These are phyloP conservation scores for Gisinianus flammeolus DNA, from an alignment of 2,888 invertebrate genomes.

Conservation along the genomic window DNA sequence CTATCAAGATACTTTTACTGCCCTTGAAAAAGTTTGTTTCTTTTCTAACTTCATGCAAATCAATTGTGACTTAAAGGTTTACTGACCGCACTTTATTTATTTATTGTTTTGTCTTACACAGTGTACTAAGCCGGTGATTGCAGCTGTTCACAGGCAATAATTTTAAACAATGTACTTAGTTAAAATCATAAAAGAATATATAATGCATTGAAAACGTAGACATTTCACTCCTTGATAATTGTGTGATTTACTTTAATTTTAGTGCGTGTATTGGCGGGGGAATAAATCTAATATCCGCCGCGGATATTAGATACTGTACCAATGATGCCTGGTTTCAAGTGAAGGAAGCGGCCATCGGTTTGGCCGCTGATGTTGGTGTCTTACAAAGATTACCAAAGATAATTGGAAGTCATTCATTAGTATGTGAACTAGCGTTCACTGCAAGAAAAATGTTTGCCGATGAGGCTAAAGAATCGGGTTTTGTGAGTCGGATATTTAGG, in stretches of 20 bases:
- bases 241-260: conserved; percentile 86
- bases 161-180: too few relatives aligned
- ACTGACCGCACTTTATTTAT: neutral
- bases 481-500: conserved; percentile 78
- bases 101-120: conserved; percentile 60
- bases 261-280: conserved; percentile 91
- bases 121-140: conserved; percentile 90
- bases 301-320: conserved; percentile 90
- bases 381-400: conserved; percentile 91
- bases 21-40: conserved; percentile 73
- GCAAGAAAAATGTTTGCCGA: conserved; percentile 78
- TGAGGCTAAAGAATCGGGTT: conserved; percentile 81
- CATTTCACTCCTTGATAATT: too few relatives aligned
- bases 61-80: neutral
- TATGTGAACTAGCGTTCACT: conserved; percentile 85
- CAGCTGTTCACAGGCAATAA: conserved; percentile 83
- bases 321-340: conserved; percentile 90
- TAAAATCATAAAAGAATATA: too few relatives aligned
- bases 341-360: conserved; percentile 73
- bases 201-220: too few relatives aligned
- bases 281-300: conserved; percentile 83
- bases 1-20: conserved; percentile 79
- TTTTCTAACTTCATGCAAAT: neutral
- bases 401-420: conserved; percentile 84
- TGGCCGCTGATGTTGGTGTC: conserved; percentile 95